phyloP scores from a whole-genome alignment of 2,113 vertebrate species.

The Perca schrenkii region DNA sequence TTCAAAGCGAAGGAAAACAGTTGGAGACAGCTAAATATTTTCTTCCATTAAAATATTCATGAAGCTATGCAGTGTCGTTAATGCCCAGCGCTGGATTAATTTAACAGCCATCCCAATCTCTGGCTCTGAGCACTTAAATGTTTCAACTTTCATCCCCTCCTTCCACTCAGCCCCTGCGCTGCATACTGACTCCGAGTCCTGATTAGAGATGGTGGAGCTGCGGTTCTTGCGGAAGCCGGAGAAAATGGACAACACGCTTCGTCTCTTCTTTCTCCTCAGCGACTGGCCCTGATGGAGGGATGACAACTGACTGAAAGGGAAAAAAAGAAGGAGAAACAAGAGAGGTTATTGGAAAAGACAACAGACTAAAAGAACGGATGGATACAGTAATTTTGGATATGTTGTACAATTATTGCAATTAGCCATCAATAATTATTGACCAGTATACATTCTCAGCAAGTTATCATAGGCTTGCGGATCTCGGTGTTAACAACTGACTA shows the following conservation, averaged over 20 bases:
- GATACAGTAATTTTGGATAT: neutral
- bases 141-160: constrained; percentile 15
- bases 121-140: constrained; percentile 42
- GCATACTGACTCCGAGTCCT: constrained; percentile 75
- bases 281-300: constrained; percentile 84
- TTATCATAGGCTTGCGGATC: neutral
- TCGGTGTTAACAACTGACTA: neutral
- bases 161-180: constrained; percentile 15
- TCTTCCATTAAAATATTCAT: constrained; percentile 66
- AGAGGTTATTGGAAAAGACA: neutral
- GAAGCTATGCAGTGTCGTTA: constrained; percentile 46
- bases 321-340: neutral
- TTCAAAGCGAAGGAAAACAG: constrained; percentile 41
- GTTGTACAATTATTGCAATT: neutral
- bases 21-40: constrained; percentile 50
- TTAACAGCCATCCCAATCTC: constrained; percentile 48
- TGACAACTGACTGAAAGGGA: constrained; percentile 81
- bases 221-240: constrained; percentile 86
- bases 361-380: neutral
- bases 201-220: constrained; percentile 82
- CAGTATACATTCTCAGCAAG: neutral
- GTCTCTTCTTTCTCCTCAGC: constrained; percentile 84
- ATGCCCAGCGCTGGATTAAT: constrained; percentile 45
- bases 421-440: neutral
- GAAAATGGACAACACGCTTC: constrained; percentile 85